Evolutionary conservation across 2,888 invertebrate genomes (phyloP).

Genomic region (Athalia circularis): DNA sequence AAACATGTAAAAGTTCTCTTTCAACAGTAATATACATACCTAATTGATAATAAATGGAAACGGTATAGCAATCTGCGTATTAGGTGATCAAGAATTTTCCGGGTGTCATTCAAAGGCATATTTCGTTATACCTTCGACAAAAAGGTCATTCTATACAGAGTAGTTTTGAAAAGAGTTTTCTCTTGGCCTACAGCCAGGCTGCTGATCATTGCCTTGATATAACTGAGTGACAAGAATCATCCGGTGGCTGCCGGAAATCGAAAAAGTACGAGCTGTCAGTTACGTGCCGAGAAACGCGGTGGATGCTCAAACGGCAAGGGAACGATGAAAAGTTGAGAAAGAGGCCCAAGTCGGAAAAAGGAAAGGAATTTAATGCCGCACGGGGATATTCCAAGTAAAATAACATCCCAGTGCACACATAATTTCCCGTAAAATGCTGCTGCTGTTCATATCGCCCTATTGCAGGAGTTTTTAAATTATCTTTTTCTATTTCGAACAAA

Average conservation of each 20-base stretch:
- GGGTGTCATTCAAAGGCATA: too few relatives aligned
- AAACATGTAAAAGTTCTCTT: too few relatives aligned
- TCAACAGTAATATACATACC: too few relatives aligned
- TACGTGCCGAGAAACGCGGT: not conserved
- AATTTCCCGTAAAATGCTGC: not conserved
- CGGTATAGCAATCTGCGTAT: too few relatives aligned
- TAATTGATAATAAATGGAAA: too few relatives aligned
- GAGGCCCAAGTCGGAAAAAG: not conserved
- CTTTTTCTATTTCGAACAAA: too few relatives aligned
- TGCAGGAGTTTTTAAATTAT: too few relatives aligned
- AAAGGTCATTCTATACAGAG: too few relatives aligned
- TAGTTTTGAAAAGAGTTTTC: too few relatives aligned
- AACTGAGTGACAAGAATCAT: constrained; percentile 24
- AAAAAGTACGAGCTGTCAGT: constrained; percentile 31
- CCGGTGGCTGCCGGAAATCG: constrained; percentile 17
- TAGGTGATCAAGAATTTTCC: too few relatives aligned
- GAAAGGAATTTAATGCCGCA: not conserved
- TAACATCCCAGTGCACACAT: constrained; percentile 4
- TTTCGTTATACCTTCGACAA: too few relatives aligned
- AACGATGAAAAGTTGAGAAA: constrained; percentile 23
- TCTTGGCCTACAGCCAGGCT: not conserved
- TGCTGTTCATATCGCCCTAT: not conserved
- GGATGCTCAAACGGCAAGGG: not conserved
- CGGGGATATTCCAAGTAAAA: constrained; percentile 1
- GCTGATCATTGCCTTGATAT: constrained; percentile 10